Base-by-base conservation (phyloP, 1,140 invertebrate species). In the Venturia canescens region DNA sequence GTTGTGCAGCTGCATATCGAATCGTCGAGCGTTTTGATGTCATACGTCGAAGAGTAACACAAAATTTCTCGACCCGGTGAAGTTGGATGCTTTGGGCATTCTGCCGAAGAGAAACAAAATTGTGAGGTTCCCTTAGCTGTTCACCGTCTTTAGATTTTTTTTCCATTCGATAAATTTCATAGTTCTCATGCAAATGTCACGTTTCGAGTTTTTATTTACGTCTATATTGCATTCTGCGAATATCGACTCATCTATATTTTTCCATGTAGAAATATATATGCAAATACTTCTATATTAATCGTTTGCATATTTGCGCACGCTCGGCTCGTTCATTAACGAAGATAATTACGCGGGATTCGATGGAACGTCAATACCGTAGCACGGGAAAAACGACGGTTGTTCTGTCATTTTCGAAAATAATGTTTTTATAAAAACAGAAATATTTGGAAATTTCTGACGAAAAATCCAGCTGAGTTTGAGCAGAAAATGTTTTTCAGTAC, bases 1-100 rank as follows among this genome's bases (percentile, higher is more conserved):
- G 88, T 89, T 31, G 91, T 92, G 77, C 91, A 92, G 44, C 85
- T 87, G 87, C 90, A 92, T 21, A 92, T 82, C 29, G 87, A 84
- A 16, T 90, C 87, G 16, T 86, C 84, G 18, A 92, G 70, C 18
- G 69, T 74, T 26, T 85, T 75, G 4, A 84, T 66, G 53, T 92
- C 83, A 27, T 66, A 80, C 27, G 80, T 84, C 80, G 85, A 86
- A 75, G 90, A 91, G 81, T 92, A 92, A 80, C 91, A 92, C 26
- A 90, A 76, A 57, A 92, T 86, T 76, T 92, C 89, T 72, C 88
- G 86, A 44, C 88, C 86, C 0, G 88, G 90, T 5, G 88, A 88
- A 79, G 81, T 85, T 80, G 81, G 87, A n/a, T 88, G 86, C 70
- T 83, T 87, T 44, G 89, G 89, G 83, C 90, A 91, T 86, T 88